Conservation (phyloP, 2,888 invertebrate genomes). For the Auanema freiburgensis region DNA sequence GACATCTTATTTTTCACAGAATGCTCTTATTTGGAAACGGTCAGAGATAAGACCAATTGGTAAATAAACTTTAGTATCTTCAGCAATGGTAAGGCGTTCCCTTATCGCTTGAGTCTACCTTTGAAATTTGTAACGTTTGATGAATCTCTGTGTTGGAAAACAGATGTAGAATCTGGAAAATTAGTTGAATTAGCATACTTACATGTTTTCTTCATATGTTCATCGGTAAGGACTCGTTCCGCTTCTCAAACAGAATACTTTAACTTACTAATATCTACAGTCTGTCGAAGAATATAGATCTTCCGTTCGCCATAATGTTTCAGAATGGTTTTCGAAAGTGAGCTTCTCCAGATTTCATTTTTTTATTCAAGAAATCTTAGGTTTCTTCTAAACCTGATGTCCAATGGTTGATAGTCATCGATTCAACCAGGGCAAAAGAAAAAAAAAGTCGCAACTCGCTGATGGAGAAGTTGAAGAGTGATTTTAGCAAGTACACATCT, state of each 20-base stretch:
- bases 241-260: background rate
- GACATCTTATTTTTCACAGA: slow-evolving; percentile 36
- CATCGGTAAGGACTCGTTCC: slow-evolving; percentile 29
- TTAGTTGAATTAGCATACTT: slow-evolving; percentile 47
- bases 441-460: slow-evolving; percentile 50
- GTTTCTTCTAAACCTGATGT: slow-evolving; percentile 40
- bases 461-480: slow-evolving; percentile 55
- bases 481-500: slow-evolving; percentile 45
- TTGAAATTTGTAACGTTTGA: slow-evolving; percentile 49
- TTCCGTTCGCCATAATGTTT: slow-evolving; percentile 51
- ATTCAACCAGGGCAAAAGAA: slow-evolving; percentile 53
- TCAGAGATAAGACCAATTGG: slow-evolving; percentile 6
- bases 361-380: slow-evolving; percentile 1
- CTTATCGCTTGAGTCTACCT: slow-evolving; percentile 39
- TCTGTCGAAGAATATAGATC: slow-evolving; percentile 57
- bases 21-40: slow-evolving; percentile 38
- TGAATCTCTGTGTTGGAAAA: slow-evolving; percentile 39
- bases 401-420: slow-evolving; percentile 61
- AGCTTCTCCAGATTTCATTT: background rate
- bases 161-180: slow-evolving; percentile 27
- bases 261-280: slow-evolving; percentile 27
- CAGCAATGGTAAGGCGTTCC: slow-evolving; percentile 43
- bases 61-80: slow-evolving; percentile 13
- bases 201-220: slow-evolving; percentile 56
- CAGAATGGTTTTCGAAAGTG: slow-evolving; percentile 59